Base-by-base conservation (phyloP, 1,140 invertebrate genomes). In the Tetramorium alpestre region DNA sequence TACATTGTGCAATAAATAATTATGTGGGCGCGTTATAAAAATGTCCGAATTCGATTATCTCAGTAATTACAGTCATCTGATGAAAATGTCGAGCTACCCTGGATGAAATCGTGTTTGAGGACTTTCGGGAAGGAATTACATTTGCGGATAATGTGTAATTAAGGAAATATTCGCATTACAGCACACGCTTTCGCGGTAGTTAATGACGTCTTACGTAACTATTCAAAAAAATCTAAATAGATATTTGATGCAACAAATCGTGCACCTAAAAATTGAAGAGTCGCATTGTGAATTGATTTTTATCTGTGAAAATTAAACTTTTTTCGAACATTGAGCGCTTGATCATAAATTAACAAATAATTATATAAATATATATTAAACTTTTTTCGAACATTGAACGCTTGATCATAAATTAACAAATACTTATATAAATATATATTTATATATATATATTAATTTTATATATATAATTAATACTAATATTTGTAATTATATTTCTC, bases 21-120 rank as follows among this genome's bases (percentile, higher is more conserved):
- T 81, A 33, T 4, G 22, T 25, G 5, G 33, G 10, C 16, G 28
- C n/a, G 22, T 49, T 49, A 75, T 47, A 73, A 82, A 73, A 75
- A 41, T 73, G 8, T 84, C 16, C 28, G 13, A 81, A 81, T 70
- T 84, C 69, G 51, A 84, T 84, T 84, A 60, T 84, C 69, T 84
- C 69, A n/a, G 44, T 75, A 75, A 84, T 84, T 84, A 49, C 7
- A 84, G 54, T 73, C 18, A 22, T 58, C n/a, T 13, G 5, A 28
- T 33, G 33, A 18, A 18, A 82, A 82, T 58, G 28, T 72, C 16
- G 11, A 18, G 41, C n/a, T 84, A 62, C 7, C 16, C 13, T 28
- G 28, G 11, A 84, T 60, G 38, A 72, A 60, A 33, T 73, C 13
- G 51, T 38, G 54, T 84, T 58, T 4, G 11, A 84, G 69, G 22